These are phyloP conservation scores for Eupithecia inturbata DNA, from an alignment of 2,888 invertebrate genomes.

Conservation along the genomic window DNA sequence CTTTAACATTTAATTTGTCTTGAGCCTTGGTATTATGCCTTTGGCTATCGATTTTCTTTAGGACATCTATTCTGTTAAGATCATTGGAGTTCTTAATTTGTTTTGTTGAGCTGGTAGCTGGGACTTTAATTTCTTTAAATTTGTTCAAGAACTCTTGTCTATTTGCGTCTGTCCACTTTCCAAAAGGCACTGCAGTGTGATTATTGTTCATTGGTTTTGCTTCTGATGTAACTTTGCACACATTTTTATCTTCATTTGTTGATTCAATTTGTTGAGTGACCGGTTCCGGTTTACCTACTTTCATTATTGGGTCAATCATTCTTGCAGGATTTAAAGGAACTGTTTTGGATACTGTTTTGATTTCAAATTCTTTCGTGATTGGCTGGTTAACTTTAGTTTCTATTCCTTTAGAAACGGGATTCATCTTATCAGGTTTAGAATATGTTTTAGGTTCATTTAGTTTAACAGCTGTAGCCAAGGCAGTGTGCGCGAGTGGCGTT, in stretches of 20 bases:
- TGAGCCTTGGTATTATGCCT: constrained; percentile 63
- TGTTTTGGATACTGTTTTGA: constrained; percentile 28
- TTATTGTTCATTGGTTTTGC: constrained; percentile 63
- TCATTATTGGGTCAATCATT: constrained; percentile 7
- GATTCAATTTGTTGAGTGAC: constrained; percentile 16
- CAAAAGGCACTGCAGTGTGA: constrained; percentile 74
- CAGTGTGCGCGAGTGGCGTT: constrained; percentile 3
- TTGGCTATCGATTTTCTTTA: constrained; percentile 77
- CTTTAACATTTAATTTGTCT: constrained; percentile 64
- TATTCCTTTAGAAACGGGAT: constrained; percentile 1
- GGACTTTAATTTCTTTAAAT: constrained; percentile 71
- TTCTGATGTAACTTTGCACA: constrained; percentile 35
- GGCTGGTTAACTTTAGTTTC: constrained; percentile 9
- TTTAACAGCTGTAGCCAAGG: not conserved
- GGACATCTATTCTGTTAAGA: constrained; percentile 75
- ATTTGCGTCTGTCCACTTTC: constrained; percentile 78
- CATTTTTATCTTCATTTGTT: constrained; percentile 33
- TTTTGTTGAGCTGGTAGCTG: constrained; percentile 65
- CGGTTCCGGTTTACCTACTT: constrained; percentile 4
- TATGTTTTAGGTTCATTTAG: constrained; percentile 14
- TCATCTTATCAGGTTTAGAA: constrained; percentile 11
- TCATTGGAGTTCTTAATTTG: constrained; percentile 78
- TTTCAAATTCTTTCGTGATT: constrained; percentile 18
- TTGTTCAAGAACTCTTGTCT: constrained; percentile 76
- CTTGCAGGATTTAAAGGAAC: constrained; percentile 21